phyloP scores from a whole-genome alignment of 2,113 vertebrate genomes.

The Emberiza fucata region DNA sequence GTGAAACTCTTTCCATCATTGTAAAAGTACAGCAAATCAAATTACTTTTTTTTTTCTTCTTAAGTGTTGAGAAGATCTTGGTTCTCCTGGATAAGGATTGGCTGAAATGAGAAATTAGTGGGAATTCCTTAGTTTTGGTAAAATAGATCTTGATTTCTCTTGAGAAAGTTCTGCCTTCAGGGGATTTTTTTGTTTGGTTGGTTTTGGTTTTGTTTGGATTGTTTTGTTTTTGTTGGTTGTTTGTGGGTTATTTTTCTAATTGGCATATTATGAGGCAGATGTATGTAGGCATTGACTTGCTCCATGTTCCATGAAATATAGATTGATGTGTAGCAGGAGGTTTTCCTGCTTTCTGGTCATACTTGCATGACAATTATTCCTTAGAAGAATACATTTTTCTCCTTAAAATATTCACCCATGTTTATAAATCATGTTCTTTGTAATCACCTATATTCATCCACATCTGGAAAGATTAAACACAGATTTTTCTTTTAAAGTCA shows the following conservation, averaged over 20 bases:
- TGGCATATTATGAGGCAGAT: neutral
- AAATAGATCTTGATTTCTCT: neutral
- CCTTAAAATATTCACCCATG: neutral
- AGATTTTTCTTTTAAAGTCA: neutral
- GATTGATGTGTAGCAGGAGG: neutral
- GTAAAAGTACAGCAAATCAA: neutral
- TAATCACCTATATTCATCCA: neutral
- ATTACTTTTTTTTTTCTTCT: neutral
- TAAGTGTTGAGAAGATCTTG: neutral
- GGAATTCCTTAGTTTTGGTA: neutral
- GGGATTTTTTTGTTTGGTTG: neutral
- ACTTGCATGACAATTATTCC: neutral
- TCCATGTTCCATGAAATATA: neutral
- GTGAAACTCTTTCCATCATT: neutral
- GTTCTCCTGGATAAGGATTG: neutral
- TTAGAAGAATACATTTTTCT: neutral
- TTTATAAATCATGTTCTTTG: neutral
- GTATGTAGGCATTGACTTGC: neutral
- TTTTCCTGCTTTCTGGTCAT: neutral
- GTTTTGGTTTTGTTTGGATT: neutral
- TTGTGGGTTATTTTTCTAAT: neutral
- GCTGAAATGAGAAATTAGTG: neutral
- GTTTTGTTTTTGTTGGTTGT: neutral
- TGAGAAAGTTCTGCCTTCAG: neutral
- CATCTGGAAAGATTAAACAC: neutral